Evolutionary conservation across 2,888 invertebrate genomes (phyloP).

Genomic region (Adineta ricciae): DNA sequence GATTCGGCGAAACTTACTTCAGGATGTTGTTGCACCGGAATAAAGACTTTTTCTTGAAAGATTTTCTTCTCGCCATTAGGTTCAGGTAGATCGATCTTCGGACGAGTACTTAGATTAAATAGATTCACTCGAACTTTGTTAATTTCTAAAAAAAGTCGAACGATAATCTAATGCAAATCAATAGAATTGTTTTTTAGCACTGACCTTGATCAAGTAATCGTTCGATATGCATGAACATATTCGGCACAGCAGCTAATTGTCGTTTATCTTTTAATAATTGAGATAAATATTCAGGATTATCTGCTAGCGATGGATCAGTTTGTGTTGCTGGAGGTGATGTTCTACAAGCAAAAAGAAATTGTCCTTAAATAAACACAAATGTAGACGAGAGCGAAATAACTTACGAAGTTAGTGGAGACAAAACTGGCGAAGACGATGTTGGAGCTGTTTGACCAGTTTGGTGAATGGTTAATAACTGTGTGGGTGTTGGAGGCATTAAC

Average conservation of each 20-base stretch:
- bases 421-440: not conserved
- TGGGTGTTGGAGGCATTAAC: not conserved
- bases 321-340: not conserved
- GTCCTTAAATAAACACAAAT: too few species aligned
- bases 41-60: slow-evolving; percentile 96
- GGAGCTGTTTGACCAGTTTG: not conserved
- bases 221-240: slow-evolving; percentile 97
- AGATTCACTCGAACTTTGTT: slow-evolving; percentile 31
- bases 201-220: slow-evolving; percentile 95
- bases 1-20: slow-evolving; percentile 52
- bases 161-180: not conserved
- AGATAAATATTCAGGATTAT: slow-evolving; percentile 81
- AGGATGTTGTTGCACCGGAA: slow-evolving; percentile 98
- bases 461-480: not conserved
- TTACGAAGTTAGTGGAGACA: not conserved
- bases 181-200: not conserved
- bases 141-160: slow-evolving; percentile 23
- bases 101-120: slow-evolving; percentile 31
- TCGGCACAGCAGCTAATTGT: slow-evolving; percentile 97
- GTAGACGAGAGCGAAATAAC: not conserved
- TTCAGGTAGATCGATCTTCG: slow-evolving; percentile 40
- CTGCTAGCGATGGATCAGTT: not conserved
- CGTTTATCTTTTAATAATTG: slow-evolving; percentile 99
- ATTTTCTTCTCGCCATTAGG: slow-evolving; percentile 65
- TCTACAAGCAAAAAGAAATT: not conserved